phyloP scores from a whole-genome alignment of 2,888 invertebrate species.

The Monoplex corrugatus region DNA sequence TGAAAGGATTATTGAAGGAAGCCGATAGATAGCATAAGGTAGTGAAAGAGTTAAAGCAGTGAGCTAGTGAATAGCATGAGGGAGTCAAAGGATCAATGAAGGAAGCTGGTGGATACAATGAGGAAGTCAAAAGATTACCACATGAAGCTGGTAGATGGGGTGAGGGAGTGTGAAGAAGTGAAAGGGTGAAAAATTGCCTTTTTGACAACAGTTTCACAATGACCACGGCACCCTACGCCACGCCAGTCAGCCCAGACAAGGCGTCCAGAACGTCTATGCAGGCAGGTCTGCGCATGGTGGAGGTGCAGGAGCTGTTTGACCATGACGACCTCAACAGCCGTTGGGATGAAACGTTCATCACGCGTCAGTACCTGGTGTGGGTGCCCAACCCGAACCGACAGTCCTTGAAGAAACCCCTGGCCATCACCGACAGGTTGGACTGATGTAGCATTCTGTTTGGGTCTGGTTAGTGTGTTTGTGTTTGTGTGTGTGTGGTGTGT shows the following conservation, averaged over 20 bases:
- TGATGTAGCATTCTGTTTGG: neutral
- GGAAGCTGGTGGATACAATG: too few species aligned
- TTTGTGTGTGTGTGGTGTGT: conserved; percentile 9
- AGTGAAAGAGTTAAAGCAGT: too few species aligned
- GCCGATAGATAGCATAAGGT: too few species aligned
- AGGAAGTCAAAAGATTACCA: too few species aligned
- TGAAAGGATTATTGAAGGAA: too few species aligned
- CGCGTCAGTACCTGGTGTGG: conserved; percentile 76
- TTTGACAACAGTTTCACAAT: conserved; percentile 33
- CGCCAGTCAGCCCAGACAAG: conserved; percentile 32
- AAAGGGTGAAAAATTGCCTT: neutral
- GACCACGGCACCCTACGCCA: conserved; percentile 1
- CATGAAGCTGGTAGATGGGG: too few species aligned
- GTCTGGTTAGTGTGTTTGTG: neutral
- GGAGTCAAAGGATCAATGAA: too few species aligned
- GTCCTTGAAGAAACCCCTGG: neutral
- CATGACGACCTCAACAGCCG: conserved; percentile 70
- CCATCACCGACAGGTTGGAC: neutral
- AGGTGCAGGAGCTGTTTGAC: conserved; percentile 78
- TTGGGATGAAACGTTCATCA: conserved; percentile 77
- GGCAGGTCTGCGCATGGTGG: conserved; percentile 45
- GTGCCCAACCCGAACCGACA: conserved; percentile 69
- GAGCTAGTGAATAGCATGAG: too few species aligned
- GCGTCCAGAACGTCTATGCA: neutral
- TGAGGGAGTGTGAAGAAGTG: too few species aligned